phyloP scores from a whole-genome alignment of 1,140 invertebrate genomes.

The Camponotus floridanus region DNA sequence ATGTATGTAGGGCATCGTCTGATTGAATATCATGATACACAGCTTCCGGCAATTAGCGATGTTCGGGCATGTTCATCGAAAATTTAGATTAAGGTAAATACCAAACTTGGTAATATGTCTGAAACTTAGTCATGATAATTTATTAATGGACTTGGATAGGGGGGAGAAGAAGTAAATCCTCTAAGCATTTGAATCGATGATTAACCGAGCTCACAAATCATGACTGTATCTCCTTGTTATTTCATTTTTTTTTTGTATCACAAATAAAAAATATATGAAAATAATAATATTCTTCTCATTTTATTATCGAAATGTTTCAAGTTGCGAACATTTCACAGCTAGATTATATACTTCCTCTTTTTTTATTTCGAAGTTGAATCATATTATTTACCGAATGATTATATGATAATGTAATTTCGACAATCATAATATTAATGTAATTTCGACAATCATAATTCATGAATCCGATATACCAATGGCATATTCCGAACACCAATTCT shows the following conservation, averaged over 20 bases:
- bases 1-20: conserved; percentile 43
- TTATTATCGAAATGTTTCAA: background rate
- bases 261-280: background rate
- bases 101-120: conserved; percentile 55
- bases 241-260: background rate
- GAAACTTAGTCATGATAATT: conserved; percentile 65
- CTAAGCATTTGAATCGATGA: conserved; percentile 66
- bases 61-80: conserved; percentile 55
- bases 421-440: background rate
- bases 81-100: conserved; percentile 69
- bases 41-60: conserved; percentile 62
- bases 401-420: too few relatives aligned
- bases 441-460: background rate
- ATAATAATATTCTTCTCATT: background rate
- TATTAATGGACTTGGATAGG: conserved; percentile 59
- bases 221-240: background rate
- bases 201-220: conserved; percentile 56
- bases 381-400: background rate
- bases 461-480: background rate
- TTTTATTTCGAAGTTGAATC: background rate
- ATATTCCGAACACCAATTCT: conserved; percentile 6
- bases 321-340: background rate
- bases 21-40: conserved; percentile 67
- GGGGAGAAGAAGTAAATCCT: conserved; percentile 1
- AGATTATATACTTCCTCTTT: background rate